Base-by-base conservation (phyloP, 2,888 invertebrate species). In the Tiliacea citrago region DNA sequence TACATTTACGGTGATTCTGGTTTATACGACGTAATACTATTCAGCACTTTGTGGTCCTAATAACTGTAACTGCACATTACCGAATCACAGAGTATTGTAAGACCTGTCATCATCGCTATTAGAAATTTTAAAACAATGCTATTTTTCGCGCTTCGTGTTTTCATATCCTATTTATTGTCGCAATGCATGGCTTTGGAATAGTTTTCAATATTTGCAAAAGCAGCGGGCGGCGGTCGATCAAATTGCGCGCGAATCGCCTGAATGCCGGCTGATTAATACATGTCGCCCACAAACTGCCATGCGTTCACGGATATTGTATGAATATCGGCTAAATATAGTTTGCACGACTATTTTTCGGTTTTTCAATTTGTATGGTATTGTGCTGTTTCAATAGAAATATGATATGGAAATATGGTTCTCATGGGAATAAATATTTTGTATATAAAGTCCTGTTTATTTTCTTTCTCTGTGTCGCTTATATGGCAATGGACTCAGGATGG, bases 231-330 rank as follows among this genome's bases (percentile, higher is more conserved):
- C 77, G 83, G 77, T 77, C 75, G 83, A 71, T 75, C 80, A 75
- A 73, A 77, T 73, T 53, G 80, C 74, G 61, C 78, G 67, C 69
- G 67, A 65, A 63, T 58, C 35, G 35, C 58, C 67, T 85, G 83
- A 84, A 86, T 84, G 69, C 49, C 73, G 58, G 24, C 79, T 84
- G 79, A 86, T 86, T 79, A 79, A 79, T 78, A 75, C 83, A 68
- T 68, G 78, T 68, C 68, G 45, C 72, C 77, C 82, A 35, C 82
- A 73, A 84, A 85, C 83, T 71, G 68, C 51, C 61, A 24, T 60
- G 51, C 35, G 85, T 51, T 65, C 81, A 42, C 66, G 35, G 68
- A 60, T 74, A 47, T 72, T 74, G 39, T 71, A 63, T 63, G 71
- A 71, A 72, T 74, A 68, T 51, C 60, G 16, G 16, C 53, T 51